phyloP scores from a whole-genome alignment of 2,888 invertebrate genomes.

The Chromoteleia sp. region DNA sequence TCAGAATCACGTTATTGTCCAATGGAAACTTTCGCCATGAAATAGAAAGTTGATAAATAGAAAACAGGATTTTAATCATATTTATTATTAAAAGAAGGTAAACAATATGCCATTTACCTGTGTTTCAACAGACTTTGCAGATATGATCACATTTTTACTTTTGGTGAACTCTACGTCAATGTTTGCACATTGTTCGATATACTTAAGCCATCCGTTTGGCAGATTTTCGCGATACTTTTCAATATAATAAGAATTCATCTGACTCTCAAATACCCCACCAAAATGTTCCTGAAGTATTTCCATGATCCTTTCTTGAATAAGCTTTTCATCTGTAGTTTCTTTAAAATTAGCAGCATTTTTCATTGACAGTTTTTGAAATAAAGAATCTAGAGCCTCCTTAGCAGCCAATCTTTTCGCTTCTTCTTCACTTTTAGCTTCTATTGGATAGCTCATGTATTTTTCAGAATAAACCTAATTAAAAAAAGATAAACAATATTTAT shows the following conservation, averaged over 20 bases:
- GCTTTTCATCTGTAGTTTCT: constrained; percentile 72
- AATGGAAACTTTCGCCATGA: not conserved
- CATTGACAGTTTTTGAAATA: constrained; percentile 74
- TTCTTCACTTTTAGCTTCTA: constrained; percentile 81
- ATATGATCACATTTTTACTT: constrained; percentile 85
- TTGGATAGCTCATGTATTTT: constrained; percentile 84
- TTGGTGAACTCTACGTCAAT: constrained; percentile 86
- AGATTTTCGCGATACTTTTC: constrained; percentile 88
- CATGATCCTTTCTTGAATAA: constrained; percentile 82
- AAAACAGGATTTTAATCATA: not conserved
- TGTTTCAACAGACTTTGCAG: constrained; percentile 73
- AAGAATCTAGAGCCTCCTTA: constrained; percentile 82
- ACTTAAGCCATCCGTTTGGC: constrained; percentile 89
- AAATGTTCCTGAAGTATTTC: constrained; percentile 84
- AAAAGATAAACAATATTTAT: not conserved
- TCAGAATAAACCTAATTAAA: constrained; percentile 57
- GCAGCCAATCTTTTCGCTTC: constrained; percentile 84
- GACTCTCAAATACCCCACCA: constrained; percentile 85
- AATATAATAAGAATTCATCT: constrained; percentile 86
- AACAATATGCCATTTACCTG: constrained; percentile 1
- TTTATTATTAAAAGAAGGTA: not conserved
- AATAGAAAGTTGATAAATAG: not conserved
- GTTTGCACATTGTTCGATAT: constrained; percentile 87
- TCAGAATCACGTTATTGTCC: constrained; percentile 63
- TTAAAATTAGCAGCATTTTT: constrained; percentile 76